Conservation (phyloP, 2,888 invertebrate genomes). For the Philonicus albiceps region DNA sequence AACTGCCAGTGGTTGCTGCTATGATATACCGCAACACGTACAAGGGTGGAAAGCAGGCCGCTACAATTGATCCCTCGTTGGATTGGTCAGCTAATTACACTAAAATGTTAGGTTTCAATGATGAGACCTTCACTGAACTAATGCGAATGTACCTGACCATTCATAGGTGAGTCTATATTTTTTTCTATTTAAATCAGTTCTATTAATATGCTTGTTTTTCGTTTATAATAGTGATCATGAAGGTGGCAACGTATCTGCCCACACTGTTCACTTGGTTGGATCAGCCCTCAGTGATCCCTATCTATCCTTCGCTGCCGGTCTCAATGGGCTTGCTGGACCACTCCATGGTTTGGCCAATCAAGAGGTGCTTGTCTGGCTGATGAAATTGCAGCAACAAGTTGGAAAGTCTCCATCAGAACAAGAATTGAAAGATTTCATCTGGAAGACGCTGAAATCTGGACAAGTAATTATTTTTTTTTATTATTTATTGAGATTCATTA, state of each 20-base stretch:
- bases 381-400: conserved; percentile 85
- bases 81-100: conserved; percentile 89
- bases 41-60: conserved; percentile 72
- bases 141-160: conserved; percentile 87
- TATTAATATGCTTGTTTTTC: not conserved
- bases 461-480: conserved; percentile 62
- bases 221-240: conserved; percentile 73
- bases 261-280: conserved; percentile 85
- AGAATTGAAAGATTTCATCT: conserved; percentile 93
- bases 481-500: not conserved
- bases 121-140: conserved; percentile 77
- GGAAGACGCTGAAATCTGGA: conserved; percentile 91
- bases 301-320: conserved; percentile 82
- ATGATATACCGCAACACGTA: conserved; percentile 85
- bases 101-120: conserved; percentile 81
- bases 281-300: conserved; percentile 88
- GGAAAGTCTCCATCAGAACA: conserved; percentile 89
- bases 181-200: not conserved
- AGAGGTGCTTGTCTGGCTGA: conserved; percentile 93
- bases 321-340: conserved; percentile 89
- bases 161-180: conserved; percentile 65
- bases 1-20: conserved; percentile 85
- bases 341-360: conserved; percentile 91
- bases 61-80: conserved; percentile 76
- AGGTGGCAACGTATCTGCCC: conserved; percentile 92